Evolutionary conservation across 2,113 vertebrate species (phyloP).

Genomic region (Corydoras sp.): DNA sequence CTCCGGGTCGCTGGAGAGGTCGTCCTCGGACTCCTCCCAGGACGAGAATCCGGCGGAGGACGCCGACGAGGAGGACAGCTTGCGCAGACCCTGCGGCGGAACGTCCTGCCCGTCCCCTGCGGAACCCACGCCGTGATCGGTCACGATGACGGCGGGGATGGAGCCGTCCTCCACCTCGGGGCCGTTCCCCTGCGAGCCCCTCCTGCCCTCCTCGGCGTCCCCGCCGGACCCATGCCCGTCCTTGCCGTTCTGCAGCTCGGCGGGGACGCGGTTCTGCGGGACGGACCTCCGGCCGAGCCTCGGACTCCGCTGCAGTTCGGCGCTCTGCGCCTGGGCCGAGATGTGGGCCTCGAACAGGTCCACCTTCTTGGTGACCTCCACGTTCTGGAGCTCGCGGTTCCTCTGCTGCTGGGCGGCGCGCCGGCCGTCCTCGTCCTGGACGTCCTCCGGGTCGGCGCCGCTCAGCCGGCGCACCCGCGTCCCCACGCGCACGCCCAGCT

Average conservation of each 20-base stretch:
- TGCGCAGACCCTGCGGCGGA: slow-evolving; percentile 66
- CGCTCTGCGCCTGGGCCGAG: slow-evolving; percentile 72
- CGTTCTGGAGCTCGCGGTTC: slow-evolving; percentile 80
- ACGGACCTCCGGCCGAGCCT: slow-evolving; percentile 54
- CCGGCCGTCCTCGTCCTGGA: slow-evolving; percentile 48
- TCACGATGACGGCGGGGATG: slow-evolving; percentile 86
- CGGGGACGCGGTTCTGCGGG: slow-evolving; percentile 25
- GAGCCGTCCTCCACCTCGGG: slow-evolving; percentile 35
- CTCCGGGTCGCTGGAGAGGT: slow-evolving; percentile 92
- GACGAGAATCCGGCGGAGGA: slow-evolving; percentile 96
- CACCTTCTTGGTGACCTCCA: slow-evolving; percentile 88
- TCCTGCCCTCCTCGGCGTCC: slow-evolving; percentile 37
- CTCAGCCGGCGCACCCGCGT: slow-evolving; percentile 66
- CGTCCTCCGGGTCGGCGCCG: slow-evolving; percentile 42
- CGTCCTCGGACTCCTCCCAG: slow-evolving; percentile 95
- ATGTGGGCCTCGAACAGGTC: slow-evolving; percentile 91
- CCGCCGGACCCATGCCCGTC: slow-evolving; percentile 32
- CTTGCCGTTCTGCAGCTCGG: slow-evolving; percentile 63
- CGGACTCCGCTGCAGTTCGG: slow-evolving; percentile 72
- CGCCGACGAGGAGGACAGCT: slow-evolving; percentile 91
- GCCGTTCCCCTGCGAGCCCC: slow-evolving; percentile 39
- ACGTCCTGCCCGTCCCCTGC: slow-evolving; percentile 58
- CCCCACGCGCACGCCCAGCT: slow-evolving; percentile 62
- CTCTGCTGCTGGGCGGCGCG: slow-evolving; percentile 71
- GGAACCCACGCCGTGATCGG: slow-evolving; percentile 76